Evolutionary conservation across 2,797 vertebrate species (phyloP).

Genomic region (Knipowitschia caucasica): DNA sequence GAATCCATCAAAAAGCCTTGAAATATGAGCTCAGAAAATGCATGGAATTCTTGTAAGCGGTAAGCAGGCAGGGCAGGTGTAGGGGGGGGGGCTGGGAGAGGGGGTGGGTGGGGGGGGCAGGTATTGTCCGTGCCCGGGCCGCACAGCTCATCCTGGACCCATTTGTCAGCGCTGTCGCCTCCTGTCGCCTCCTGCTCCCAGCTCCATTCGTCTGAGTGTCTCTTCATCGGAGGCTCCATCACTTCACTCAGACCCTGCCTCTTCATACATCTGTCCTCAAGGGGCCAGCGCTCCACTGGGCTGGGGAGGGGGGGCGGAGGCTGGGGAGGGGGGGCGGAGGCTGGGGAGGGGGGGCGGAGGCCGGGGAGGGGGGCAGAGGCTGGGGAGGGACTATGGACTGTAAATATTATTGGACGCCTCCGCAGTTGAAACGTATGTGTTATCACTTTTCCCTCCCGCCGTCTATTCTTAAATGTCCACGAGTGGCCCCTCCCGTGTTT

Average conservation of each 20-base stretch:
- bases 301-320: too few species aligned
- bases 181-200: constrained; percentile 50
- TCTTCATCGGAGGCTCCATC: constrained; percentile 68
- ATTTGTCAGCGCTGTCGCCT: constrained; percentile 68
- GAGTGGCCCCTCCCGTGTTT: too few species aligned
- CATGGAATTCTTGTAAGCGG: not conserved
- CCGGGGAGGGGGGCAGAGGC: too few species aligned
- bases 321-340: too few species aligned
- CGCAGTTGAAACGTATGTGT: too few species aligned
- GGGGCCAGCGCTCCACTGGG: constrained; percentile 33
- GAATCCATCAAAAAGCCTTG: constrained; percentile 2
- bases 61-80: not conserved
- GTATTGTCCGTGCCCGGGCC: constrained; percentile 51
- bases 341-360: too few species aligned
- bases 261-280: constrained; percentile 56
- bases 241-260: constrained; percentile 53
- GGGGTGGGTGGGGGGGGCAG: constrained; percentile 51
- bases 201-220: constrained; percentile 65
- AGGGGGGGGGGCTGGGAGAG: too few species aligned
- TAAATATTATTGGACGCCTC: too few species aligned
- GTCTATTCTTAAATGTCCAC: too few species aligned
- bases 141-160: constrained; percentile 48
- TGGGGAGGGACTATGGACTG: too few species aligned
- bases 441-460: too few species aligned
- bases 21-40: constrained; percentile 4